Base-by-base conservation (phyloP, 1,140 invertebrate genomes). In the Leucophenga varia region DNA sequence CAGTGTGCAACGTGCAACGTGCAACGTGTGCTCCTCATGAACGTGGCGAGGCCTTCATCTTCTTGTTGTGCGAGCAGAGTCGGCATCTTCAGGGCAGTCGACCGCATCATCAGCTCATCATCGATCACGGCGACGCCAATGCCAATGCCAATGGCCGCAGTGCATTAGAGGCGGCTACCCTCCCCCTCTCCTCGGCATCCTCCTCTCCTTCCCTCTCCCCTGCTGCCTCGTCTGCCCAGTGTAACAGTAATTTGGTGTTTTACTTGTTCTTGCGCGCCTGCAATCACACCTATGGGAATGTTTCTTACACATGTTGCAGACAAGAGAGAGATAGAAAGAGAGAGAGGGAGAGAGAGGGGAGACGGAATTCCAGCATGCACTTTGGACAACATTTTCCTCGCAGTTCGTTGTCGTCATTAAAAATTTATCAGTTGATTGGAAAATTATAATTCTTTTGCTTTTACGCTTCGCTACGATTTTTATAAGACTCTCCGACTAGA, bases 211-310 rank as follows among this genome's bases (percentile, higher is more conserved):
- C 34, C 34, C 28, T 19, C 34, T 31, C 38, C 30, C 49, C 21
- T 32, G 39, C n/a, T 25, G 2, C 14, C 28, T 41, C 7, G 43
- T 42, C 28, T 55, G 36, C 50, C 34, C 43, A 43, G 39, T n/a
- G 52, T 65, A 65, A 65, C 61, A 65, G 61, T 65, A 63, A 65
- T 65, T 67, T 67, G 55, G 61, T 61, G 61, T 65, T 65, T 65
- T 65, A 57, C 63, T 65, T 67, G 63, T 67, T 67, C 59, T 63
- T 54, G 63, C 63, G 63, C 63, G 63, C 63, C 63, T 47, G 56
- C 63, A 67, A 67, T 67, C 63, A 67, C 63, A 67, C 63, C 63
- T 67, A 67, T 67, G 63, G 63, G 63, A 65, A 65, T 65, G 63
- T 54, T 52, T 65, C 55, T 63, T 59, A 67, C 63, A 65, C 63